Evolutionary conservation across 2,888 invertebrate species (phyloP).

Genomic region (Tenodera sinensis): DNA sequence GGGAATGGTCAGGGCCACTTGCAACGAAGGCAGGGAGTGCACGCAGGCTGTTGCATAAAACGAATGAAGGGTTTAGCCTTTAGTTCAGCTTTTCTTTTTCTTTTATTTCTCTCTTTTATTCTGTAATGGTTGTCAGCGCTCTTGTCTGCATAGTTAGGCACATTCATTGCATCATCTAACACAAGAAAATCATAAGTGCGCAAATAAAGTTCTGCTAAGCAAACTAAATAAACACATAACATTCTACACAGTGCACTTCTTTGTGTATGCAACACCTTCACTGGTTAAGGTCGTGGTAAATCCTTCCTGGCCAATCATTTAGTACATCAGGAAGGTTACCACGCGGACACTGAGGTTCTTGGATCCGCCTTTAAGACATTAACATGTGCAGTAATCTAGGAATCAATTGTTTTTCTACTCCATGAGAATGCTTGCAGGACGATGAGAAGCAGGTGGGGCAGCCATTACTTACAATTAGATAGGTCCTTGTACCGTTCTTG

Average conservation of each 20-base stretch:
- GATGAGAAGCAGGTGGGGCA: background rate
- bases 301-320: background rate
- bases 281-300: background rate
- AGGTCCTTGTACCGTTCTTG: conserved; percentile 25
- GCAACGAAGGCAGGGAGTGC: background rate
- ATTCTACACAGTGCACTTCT: background rate
- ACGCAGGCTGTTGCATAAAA: background rate
- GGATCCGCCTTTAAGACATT: background rate
- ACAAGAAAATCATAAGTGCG: background rate
- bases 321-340: background rate
- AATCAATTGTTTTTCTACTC: background rate
- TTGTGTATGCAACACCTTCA: background rate
- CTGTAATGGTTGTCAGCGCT: background rate
- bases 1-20: background rate
- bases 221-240: background rate
- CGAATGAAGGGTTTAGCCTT: background rate
- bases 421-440: background rate
- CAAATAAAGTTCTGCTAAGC: background rate
- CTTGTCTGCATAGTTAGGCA: background rate
- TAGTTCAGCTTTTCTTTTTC: background rate
- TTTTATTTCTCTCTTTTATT: background rate
- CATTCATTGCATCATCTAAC: background rate
- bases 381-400: background rate
- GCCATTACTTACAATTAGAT: background rate
- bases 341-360: background rate